These are phyloP conservation scores for Trichogramma evanescens DNA, from an alignment of 2,888 invertebrate genomes.

Conservation along the genomic window DNA sequence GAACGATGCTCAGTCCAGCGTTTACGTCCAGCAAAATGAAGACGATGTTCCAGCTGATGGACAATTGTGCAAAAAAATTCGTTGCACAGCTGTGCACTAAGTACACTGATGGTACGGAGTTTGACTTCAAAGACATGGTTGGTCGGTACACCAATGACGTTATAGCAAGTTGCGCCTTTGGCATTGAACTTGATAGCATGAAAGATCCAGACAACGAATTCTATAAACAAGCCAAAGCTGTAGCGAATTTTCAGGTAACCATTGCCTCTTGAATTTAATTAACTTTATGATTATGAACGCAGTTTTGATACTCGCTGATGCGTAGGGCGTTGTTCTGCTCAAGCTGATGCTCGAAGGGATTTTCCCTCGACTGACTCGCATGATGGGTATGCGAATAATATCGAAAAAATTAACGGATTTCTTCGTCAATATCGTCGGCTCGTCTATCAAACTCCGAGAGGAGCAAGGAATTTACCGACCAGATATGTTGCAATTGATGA, in stretches of 20 bases:
- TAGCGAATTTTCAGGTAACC: slow-evolving; percentile 12
- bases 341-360: slow-evolving; percentile 23
- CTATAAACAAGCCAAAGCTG: slow-evolving; percentile 23
- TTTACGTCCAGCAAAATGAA: slow-evolving; percentile 56
- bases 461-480: slow-evolving; percentile 43
- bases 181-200: slow-evolving; percentile 31
- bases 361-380: slow-evolving; percentile 22
- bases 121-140: slow-evolving; percentile 34
- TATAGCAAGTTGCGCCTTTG: slow-evolving; percentile 26
- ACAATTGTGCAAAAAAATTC: slow-evolving; percentile 36
- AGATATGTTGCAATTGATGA: slow-evolving; percentile 55
- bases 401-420: slow-evolving; percentile 15
- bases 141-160: slow-evolving; percentile 25
- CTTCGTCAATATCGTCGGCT: slow-evolving; percentile 25
- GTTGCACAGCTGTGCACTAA: slow-evolving; percentile 15
- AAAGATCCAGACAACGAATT: slow-evolving; percentile 33
- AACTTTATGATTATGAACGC: not conserved
- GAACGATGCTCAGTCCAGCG: slow-evolving; percentile 51
- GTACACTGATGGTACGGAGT: not conserved
- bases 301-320: not conserved
- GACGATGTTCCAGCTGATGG: slow-evolving; percentile 50
- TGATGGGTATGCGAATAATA: slow-evolving; percentile 20
- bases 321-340: slow-evolving; percentile 3
- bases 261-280: not conserved
- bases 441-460: slow-evolving; percentile 27